phyloP scores from a whole-genome alignment of 2,888 invertebrate genomes.

The Stenoptilia bipunctidactyla region DNA sequence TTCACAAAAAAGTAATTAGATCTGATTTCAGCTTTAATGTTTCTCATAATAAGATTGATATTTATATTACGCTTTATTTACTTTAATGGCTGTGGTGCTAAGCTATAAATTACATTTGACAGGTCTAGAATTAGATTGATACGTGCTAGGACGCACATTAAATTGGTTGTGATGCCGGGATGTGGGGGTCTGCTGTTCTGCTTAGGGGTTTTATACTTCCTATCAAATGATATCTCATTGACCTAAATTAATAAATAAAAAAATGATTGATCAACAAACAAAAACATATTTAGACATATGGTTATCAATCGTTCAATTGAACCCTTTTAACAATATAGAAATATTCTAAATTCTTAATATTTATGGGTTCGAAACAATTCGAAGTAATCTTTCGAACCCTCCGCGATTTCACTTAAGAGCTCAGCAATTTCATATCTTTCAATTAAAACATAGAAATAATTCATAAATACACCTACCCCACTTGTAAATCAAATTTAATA shows the following conservation, averaged over 20 bases:
- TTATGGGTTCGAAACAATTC: background rate
- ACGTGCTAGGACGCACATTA: slow-evolving; percentile 49
- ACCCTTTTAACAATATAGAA: too few species aligned
- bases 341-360: too few species aligned
- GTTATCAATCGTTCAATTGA: too few species aligned
- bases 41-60: too few species aligned
- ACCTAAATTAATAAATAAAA: slow-evolving; percentile 2
- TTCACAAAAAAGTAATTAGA: too few species aligned
- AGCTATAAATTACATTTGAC: slow-evolving; percentile 51
- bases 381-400: background rate
- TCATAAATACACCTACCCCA: slow-evolving; percentile 56
- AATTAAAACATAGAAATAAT: slow-evolving; percentile 65
- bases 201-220: slow-evolving; percentile 24
- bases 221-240: slow-evolving; percentile 22
- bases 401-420: slow-evolving; percentile 31
- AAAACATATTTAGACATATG: too few species aligned
- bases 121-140: slow-evolving; percentile 53
- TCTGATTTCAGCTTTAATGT: too few species aligned
- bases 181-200: slow-evolving; percentile 58
- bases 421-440: slow-evolving; percentile 59
- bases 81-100: background rate
- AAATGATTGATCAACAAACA: background rate
- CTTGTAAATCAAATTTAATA: slow-evolving; percentile 59
- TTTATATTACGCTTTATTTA: too few species aligned
- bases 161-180: slow-evolving; percentile 60